Conservation (phyloP, 2,888 invertebrate genomes). For the Cancer borealis region DNA sequence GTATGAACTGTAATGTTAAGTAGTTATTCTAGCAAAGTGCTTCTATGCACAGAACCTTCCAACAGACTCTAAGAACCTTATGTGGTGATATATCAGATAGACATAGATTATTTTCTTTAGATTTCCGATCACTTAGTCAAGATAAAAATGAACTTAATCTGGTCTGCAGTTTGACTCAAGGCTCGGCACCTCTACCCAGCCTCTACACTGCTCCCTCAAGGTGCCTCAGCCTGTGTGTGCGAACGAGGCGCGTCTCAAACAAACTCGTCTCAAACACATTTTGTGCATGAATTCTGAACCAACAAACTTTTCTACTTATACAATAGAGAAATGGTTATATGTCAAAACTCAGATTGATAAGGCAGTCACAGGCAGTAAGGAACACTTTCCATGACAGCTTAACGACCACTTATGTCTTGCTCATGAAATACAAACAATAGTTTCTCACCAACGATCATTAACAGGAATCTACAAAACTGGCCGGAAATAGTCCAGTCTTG, state of each 20-base stretch:
- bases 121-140: background rate
- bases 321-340: background rate
- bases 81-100: background rate
- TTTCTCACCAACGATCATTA: slow-evolving; percentile 79
- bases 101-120: background rate
- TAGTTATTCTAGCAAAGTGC: background rate
- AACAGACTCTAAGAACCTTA: background rate
- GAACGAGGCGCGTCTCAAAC: background rate
- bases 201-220: background rate
- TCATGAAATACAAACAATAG: background rate
- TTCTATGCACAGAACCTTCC: background rate
- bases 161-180: background rate
- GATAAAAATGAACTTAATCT: background rate
- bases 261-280: background rate
- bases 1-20: background rate
- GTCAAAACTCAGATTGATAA: slow-evolving; percentile 39
- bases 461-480: slow-evolving; percentile 92
- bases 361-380: slow-evolving; percentile 15
- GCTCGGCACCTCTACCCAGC: background rate
- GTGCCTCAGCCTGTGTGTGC: background rate
- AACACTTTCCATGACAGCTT: slow-evolving; percentile 11
- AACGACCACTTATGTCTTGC: slow-evolving; percentile 29
- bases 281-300: slow-evolving; percentile 15
- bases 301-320: background rate
- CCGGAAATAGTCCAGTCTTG: slow-evolving; percentile 95